These are phyloP conservation scores for Apis cerana DNA, from an alignment of 1,140 invertebrate genomes.

Conservation along the genomic window DNA sequence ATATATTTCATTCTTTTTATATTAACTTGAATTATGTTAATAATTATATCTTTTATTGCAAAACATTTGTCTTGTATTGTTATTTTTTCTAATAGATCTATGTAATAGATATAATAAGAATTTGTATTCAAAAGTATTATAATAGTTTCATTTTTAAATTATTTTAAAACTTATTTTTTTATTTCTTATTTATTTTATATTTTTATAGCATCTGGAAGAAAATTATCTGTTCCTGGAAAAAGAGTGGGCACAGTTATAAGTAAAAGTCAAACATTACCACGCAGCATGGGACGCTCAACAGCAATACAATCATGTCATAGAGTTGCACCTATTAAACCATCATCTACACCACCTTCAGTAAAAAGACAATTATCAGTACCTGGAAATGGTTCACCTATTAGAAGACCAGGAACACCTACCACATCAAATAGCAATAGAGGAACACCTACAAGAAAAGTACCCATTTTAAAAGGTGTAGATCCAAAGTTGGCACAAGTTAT, in stretches of 20 bases:
- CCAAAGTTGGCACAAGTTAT: constrained; percentile 92
- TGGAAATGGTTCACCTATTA: constrained; percentile 84
- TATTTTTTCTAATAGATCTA: constrained; percentile 46
- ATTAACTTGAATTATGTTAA: constrained; percentile 17
- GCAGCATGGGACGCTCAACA: constrained; percentile 89
- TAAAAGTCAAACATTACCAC: constrained; percentile 91
- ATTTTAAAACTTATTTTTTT: background rate
- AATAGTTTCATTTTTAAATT: constrained; percentile 1
- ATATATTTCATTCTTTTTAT: constrained; percentile 3
- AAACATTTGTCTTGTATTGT: constrained; percentile 37
- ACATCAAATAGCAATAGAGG: constrained; percentile 73
- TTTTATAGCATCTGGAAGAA: constrained; percentile 85
- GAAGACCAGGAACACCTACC: constrained; percentile 82
- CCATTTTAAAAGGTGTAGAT: constrained; percentile 89
- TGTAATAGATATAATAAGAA: constrained; percentile 31
- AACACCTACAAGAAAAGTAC: constrained; percentile 76
- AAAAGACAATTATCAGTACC: constrained; percentile 90
- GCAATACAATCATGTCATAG: constrained; percentile 80
- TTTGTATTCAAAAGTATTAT: constrained; percentile 20
- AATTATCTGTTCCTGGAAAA: constrained; percentile 87
- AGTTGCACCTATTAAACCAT: constrained; percentile 85
- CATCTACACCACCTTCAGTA: constrained; percentile 90
- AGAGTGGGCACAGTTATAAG: constrained; percentile 84
- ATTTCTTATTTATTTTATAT: background rate
- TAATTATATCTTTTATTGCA: constrained; percentile 1